Conservation (phyloP, 2,113 vertebrate species). For the Uropsilus gracilis region DNA sequence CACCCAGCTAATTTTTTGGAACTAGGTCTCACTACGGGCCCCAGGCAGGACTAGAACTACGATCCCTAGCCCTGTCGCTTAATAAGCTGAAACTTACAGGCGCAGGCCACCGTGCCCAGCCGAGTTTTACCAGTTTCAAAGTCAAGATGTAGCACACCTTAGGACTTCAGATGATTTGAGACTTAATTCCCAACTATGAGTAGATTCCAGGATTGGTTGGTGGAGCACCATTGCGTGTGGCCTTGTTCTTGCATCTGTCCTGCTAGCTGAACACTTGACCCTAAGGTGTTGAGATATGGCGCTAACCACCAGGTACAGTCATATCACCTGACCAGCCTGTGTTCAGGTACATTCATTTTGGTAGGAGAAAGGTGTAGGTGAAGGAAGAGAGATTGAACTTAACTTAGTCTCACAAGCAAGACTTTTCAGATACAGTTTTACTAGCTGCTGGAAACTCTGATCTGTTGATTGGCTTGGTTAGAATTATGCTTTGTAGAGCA, state of each 20-base stretch:
- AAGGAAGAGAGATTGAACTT: neutral
- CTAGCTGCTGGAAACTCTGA: neutral
- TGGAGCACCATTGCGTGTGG: neutral
- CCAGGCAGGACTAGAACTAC: too few species aligned
- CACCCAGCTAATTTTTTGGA: too few species aligned
- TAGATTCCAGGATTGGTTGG: neutral
- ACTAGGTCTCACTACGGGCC: too few species aligned
- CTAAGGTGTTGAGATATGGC: neutral
- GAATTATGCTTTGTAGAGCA: neutral
- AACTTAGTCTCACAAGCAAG: neutral
- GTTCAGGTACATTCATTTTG: neutral
- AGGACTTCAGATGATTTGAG: neutral
- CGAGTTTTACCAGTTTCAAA: conserved; percentile 20
- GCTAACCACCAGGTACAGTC: neutral
- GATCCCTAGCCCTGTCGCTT: too few species aligned
- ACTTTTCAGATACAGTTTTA: neutral
- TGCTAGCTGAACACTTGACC: neutral
- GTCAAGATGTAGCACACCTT: neutral
- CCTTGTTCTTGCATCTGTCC: neutral
- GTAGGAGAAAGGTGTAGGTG: neutral
- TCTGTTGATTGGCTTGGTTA: neutral
- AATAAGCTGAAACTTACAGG: too few species aligned
- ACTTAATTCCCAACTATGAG: neutral
- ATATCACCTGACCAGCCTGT: neutral
- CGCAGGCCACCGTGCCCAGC: too few species aligned